Evolutionary conservation across 2,113 vertebrate genomes (phyloP).

Genomic region (Fulmarus glacialis): DNA sequence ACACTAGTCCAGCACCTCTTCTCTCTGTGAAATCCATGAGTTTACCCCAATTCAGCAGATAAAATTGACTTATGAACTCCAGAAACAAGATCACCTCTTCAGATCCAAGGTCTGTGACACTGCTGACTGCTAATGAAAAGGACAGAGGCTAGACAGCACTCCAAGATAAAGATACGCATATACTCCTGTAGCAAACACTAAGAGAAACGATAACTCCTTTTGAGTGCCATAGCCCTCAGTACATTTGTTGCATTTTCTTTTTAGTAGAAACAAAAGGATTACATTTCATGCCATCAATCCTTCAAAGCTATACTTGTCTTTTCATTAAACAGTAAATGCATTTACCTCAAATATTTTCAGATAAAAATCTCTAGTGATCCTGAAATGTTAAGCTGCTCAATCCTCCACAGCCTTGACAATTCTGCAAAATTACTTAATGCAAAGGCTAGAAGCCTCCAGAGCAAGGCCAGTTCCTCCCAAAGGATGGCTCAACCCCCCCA

Average conservation of each 20-base stretch:
- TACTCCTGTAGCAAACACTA: background rate
- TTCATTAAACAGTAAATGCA: constrained; percentile 50
- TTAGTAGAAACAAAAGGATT: constrained; percentile 32
- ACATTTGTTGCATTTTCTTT: background rate
- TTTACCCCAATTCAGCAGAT: background rate
- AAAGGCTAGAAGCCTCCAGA: background rate
- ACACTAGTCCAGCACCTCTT: background rate
- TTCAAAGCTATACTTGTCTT: constrained; percentile 44
- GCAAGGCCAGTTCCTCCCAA: background rate
- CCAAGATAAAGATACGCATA: background rate
- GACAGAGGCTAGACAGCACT: background rate
- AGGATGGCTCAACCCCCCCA: background rate
- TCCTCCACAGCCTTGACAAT: background rate
- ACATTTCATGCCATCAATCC: constrained; percentile 26
- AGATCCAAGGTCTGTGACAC: background rate
- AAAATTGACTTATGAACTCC: background rate
- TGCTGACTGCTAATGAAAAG: background rate
- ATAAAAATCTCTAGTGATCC: constrained; percentile 40
- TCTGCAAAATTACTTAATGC: constrained; percentile 10
- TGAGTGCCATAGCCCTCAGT: background rate
- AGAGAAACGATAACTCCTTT: background rate
- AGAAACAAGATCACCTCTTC: background rate
- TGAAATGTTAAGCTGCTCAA: constrained; percentile 32
- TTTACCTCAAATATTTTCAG: constrained; percentile 55
- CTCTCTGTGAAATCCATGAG: background rate